Evolutionary conservation across 30 jellyfish, hydroid and myxozoan genomes (phyloP).

Genomic region (Mastigias papua): DNA sequence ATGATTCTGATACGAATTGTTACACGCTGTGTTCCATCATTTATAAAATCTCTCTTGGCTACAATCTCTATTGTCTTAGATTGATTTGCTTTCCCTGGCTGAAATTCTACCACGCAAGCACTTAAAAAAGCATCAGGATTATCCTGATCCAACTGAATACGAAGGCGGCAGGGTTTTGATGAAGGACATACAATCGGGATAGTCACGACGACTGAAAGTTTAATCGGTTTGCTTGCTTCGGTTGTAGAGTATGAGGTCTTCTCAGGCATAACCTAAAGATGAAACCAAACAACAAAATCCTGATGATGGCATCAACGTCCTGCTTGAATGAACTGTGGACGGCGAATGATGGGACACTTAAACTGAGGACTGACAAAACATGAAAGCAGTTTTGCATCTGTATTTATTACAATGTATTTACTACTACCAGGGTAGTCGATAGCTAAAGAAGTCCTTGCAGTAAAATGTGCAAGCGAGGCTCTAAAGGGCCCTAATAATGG

Average conservation of each 20-base stretch:
- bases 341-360: no score
- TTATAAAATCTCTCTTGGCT: constrained; percentile 92
- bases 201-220: constrained; percentile 68
- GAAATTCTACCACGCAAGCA: constrained; percentile 71
- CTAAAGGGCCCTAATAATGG: no score
- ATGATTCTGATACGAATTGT: constrained; percentile 44
- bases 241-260: neutral
- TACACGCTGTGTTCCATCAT: constrained; percentile 88
- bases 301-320: no score
- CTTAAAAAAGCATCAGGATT: constrained; percentile 76
- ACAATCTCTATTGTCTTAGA: constrained; percentile 78
- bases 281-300: no score
- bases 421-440: no score
- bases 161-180: constrained; percentile 62
- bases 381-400: no score
- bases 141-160: constrained; percentile 84
- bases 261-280: constrained; percentile 38
- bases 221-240: constrained; percentile 2
- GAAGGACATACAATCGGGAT: constrained; percentile 86
- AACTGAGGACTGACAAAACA: no score
- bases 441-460: no score
- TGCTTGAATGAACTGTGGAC: no score
- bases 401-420: no score
- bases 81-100: constrained; percentile 79
- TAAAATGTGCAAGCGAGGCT: no score